Evolutionary conservation across 2,113 vertebrate species (phyloP), one percentile per base, ranked within the genome.

Genomic region (Charina bottae): DNA sequence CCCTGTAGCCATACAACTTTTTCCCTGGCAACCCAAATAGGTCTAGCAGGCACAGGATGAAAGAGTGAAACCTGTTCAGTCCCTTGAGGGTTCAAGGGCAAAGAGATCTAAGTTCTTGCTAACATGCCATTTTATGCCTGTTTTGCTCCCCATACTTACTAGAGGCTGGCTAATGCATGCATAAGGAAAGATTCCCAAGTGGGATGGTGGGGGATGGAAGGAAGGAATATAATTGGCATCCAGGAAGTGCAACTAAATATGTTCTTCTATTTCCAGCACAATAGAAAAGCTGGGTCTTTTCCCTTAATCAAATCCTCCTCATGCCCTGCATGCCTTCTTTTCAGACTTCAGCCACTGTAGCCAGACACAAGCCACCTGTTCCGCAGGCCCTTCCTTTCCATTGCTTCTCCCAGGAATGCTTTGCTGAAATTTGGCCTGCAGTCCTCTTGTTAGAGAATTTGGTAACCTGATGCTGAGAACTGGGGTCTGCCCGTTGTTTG

Each of bases 381-480:
- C 85, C 37, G 28, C 83, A 64, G 28, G n/a, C 83, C 28, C 17
- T 85, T 33, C 37, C n/a, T 78, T 21, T 10, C 46, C 37, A 6
- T 0, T 49, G 26, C 37, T 37, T 88, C 23, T n/a, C 19, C 33
- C 42, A 21, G 85, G 85, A 95, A 95, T 96, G 92, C 93, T 90
- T 93, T 10, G 93, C 94, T 93, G 88, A 93, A 92, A 62, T 92
- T 7, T 84, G 87, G 93, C 56, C 23, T 37, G 85, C 93, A 92
- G 94, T 94, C 68, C 94, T 92, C 93, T 95, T 96, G 95, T 96
- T 93, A 95, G 96, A 96, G 96, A 96, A 97, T 95, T 92, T 93
- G 90, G 97, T 92, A 97, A 97, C 92, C 91, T 93, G 95, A 97
- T 94, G 93, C 96, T 90, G 94, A 94, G 94, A 96, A 96, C 91